These are phyloP conservation scores for Tragelaphus strepsiceros DNA, from an alignment of 2,113 vertebrate species.

Conservation along the genomic window DNA sequence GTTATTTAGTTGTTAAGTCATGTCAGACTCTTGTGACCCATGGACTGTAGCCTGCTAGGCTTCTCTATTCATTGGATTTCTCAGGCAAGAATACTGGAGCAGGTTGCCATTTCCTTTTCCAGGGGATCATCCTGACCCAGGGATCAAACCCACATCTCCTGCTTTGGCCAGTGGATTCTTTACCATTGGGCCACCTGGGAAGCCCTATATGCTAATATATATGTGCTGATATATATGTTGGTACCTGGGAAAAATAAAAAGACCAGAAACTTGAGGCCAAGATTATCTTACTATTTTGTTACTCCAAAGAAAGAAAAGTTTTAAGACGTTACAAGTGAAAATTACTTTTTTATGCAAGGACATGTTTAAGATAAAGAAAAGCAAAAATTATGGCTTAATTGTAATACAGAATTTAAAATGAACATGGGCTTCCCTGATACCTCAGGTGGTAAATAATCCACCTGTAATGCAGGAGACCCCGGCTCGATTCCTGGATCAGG, in stretches of 20 bases:
- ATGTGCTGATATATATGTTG: not conserved
- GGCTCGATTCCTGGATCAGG: not conserved
- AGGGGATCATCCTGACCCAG: not conserved
- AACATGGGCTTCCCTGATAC: not conserved
- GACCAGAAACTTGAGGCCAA: not conserved
- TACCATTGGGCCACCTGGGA: not conserved
- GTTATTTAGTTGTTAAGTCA: not conserved
- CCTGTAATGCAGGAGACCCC: not conserved
- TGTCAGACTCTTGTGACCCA: not conserved
- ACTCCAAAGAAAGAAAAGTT: not conserved
- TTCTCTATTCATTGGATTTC: not conserved
- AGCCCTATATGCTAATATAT: not conserved
- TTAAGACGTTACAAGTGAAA: not conserved
- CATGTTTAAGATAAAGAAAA: not conserved
- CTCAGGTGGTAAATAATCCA: not conserved
- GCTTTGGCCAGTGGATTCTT: not conserved
- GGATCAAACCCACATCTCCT: not conserved
- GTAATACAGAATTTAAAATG: not conserved
- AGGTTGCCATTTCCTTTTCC: not conserved
- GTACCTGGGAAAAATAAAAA: not conserved
- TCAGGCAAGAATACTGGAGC: not conserved
- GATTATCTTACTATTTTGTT: not conserved
- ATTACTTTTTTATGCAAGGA: not conserved
- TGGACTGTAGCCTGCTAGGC: not conserved
- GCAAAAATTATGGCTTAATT: not conserved